Percentiles rank a stretch among this genome's conserved stretches.
These are phyloP conservation scores for Drosophila paramelanica DNA, from an alignment of 2,888 invertebrate genomes.

Conservation along the genomic window DNA sequence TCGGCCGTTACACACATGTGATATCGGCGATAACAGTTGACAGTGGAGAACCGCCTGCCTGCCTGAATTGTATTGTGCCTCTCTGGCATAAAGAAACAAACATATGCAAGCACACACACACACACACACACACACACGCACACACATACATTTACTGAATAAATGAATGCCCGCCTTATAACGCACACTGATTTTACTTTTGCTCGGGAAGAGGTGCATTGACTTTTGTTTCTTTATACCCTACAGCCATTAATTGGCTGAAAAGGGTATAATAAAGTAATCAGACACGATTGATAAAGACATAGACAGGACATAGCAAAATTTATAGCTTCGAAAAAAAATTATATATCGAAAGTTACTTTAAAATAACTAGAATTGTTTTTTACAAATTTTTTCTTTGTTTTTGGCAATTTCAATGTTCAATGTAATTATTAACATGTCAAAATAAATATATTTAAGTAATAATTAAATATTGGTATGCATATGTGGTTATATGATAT, in stretches of 20 bases:
- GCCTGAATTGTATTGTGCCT: conserved; percentile 33
- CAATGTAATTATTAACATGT: too few species aligned
- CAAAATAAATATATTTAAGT: too few species aligned
- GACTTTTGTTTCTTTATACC: conserved; percentile 55
- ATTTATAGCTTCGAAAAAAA: conserved; percentile 2
- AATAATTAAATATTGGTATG: too few species aligned
- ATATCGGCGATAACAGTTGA: conserved; percentile 73
- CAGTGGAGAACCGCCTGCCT: conserved; percentile 53
- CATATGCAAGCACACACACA: conserved; percentile 2
- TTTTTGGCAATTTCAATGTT: too few species aligned
- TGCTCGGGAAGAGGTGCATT: conserved; percentile 52
- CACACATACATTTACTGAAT: conserved; percentile 1
- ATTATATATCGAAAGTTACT: too few species aligned
- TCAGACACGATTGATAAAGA: conserved; percentile 1
- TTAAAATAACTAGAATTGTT: too few species aligned
- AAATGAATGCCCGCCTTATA: conserved; percentile 3
- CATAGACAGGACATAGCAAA: neutral
- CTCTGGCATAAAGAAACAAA: conserved; percentile 36
- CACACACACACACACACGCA: neutral
- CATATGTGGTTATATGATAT: too few species aligned
- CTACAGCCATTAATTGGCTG: neutral
- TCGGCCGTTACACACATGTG: conserved; percentile 43
- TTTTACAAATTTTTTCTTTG: too few species aligned
- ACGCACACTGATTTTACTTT: conserved; percentile 52
- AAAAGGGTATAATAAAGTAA: conserved; percentile 19